Evolutionary conservation across 2,888 invertebrate species (phyloP), one percentile per base, ranked within the genome.

Genomic region (Leptopilina myrica): DNA sequence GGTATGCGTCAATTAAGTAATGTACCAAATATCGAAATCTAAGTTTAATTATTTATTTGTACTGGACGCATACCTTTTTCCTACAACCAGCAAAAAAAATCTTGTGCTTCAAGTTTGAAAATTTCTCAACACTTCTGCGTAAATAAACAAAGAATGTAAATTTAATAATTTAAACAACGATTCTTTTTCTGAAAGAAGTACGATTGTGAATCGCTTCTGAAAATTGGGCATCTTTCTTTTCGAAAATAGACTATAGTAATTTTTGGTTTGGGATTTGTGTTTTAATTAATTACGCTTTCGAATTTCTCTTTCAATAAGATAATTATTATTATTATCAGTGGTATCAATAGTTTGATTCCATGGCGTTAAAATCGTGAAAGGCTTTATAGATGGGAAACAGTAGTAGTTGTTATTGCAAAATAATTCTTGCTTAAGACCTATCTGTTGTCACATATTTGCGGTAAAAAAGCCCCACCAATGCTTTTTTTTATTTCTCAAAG

Each of bases 21-120:
- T 81, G 77, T 77, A 69, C 64, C 78, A 79, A 80, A 82, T 75
- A 64, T 75, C 49, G 73, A 79, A 81, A 79, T 79, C 80, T 79
- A 80, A 62, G 9, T 43, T 11, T 15, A 62, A 80, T 81, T 33
- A 33, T 33, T 73, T 56, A 33, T 33, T 26, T 20, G 53, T 33
- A 73, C 14, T 12, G 9, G 26, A 49, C 69, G 49, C 69, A 69
- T 69, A n/a, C 56, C 11, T 56, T 8, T 7, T 49, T 49, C 12
- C 12, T 49, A 3, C 12, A 12, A 12, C 33, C 33, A 33, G 33
- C 33, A 49, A 49, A 14, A 53, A 49, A 26, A 20, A 49, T 0
- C n/a, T 73, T 26, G 33, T 33, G 56, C 9, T 73, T 73, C n/a
- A 12, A 26, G 20, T 53, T 26, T 12, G 9, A n/a, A 40, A 43